Evolutionary conservation across 2,888 invertebrate genomes (phyloP).

Genomic region (Pyrrhia umbra): DNA sequence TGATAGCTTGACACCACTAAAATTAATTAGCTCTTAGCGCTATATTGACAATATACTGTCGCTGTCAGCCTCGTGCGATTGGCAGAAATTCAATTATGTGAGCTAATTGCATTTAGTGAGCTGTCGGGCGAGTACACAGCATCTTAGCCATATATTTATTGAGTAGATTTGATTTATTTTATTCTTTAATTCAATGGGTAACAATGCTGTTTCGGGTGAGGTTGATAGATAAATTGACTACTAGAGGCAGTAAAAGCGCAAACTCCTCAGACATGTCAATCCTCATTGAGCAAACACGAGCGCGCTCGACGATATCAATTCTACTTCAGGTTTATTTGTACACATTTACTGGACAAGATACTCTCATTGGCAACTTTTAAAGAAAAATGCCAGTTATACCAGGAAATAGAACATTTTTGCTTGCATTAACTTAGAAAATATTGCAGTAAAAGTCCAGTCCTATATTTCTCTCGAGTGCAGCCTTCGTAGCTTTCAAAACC

Average conservation of each 20-base stretch:
- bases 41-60: slow-evolving; percentile 3
- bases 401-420: slow-evolving; percentile 5
- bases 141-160: slow-evolving; percentile 13
- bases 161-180: slow-evolving; percentile 9
- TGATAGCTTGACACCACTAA: slow-evolving; percentile 3
- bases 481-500: not conserved
- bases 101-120: slow-evolving; percentile 22
- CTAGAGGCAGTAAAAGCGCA: slow-evolving; percentile 8
- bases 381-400: not conserved
- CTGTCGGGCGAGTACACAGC: slow-evolving; percentile 28
- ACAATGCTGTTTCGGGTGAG: slow-evolving; percentile 4
- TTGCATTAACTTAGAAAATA: not conserved
- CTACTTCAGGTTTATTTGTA: slow-evolving; percentile 11
- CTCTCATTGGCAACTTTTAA: not conserved
- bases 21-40: slow-evolving; percentile 18
- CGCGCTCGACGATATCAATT: not conserved
- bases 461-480: not conserved
- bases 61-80: slow-evolving; percentile 24
- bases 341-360: not conserved
- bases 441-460: not conserved
- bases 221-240: slow-evolving; percentile 25
- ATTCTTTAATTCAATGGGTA: slow-evolving; percentile 9
- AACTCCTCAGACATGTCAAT: slow-evolving; percentile 26
- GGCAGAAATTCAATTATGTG: slow-evolving; percentile 26
- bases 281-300: slow-evolving; percentile 20